phyloP scores from a whole-genome alignment of 2,888 invertebrate genomes.

The Epirrita christyi region DNA sequence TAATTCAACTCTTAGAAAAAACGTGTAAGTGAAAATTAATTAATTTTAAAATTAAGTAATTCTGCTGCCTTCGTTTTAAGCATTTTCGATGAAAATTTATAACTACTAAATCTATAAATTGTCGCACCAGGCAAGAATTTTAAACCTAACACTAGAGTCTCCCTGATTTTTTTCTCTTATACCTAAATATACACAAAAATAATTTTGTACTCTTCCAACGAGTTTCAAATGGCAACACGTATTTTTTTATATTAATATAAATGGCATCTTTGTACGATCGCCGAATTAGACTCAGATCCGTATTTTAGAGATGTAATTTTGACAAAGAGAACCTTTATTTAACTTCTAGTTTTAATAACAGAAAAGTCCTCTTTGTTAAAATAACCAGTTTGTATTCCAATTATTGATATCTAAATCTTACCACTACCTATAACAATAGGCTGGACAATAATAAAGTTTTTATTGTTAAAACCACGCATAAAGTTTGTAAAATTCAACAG shows the following conservation, averaged over 20 bases:
- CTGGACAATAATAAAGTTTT: conserved; percentile 24
- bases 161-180: conserved; percentile 83
- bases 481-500: conserved; percentile 30
- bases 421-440: conserved; percentile 13
- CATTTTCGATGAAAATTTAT: conserved; percentile 52
- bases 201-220: conserved; percentile 83
- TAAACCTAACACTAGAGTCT: conserved; percentile 76
- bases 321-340: conserved; percentile 32
- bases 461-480: conserved; percentile 24
- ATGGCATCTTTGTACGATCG: conserved; percentile 77
- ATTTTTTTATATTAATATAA: conserved; percentile 49
- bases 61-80: conserved; percentile 45
- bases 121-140: conserved; percentile 79
- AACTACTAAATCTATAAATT: conserved; percentile 56
- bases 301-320: conserved; percentile 27
- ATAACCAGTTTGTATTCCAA: conserved; percentile 16
- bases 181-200: conserved; percentile 82
- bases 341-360: conserved; percentile 27
- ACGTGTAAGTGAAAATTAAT: conserved; percentile 35
- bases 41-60: conserved; percentile 16
- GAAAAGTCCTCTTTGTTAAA: conserved; percentile 23
- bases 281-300: conserved; percentile 45
- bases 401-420: conserved; percentile 18
- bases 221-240: conserved; percentile 80
- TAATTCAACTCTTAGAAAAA: conserved; percentile 44